phyloP scores from a whole-genome alignment of 2,797 vertebrate species.

The Natrix natrix region DNA sequence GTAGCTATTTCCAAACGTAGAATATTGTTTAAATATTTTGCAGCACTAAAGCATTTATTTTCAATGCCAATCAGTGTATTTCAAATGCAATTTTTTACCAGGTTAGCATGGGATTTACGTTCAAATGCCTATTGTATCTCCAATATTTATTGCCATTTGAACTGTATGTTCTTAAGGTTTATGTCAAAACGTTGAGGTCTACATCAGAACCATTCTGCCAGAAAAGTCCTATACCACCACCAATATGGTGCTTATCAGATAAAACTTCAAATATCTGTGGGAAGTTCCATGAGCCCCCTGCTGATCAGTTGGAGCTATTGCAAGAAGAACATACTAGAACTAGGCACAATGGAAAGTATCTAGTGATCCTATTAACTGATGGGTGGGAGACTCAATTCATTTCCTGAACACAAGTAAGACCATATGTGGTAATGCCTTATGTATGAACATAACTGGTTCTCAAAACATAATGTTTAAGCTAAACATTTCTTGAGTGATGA shows the following conservation, averaged over 20 bases:
- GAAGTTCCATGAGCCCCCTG: neutral
- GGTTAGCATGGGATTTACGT: neutral
- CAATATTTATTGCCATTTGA: neutral
- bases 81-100: neutral
- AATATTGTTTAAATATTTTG: conserved; percentile 12
- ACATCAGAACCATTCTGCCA: neutral
- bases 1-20: conserved; percentile 22
- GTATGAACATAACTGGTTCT: neutral
- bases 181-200: neutral
- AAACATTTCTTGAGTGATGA: neutral
- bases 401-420: neutral
- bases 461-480: neutral
- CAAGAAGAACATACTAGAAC: neutral
- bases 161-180: neutral
- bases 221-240: neutral
- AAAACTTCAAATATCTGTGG: neutral
- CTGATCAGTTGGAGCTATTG: neutral
- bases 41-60: conserved; percentile 8
- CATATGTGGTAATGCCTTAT: neutral
- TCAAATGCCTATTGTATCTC: neutral
- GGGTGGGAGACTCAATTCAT: neutral
- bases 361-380: neutral
- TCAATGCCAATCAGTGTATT: conserved; percentile 10
- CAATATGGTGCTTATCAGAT: neutral
- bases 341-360: neutral